phyloP scores from a whole-genome alignment of 1,140 invertebrate species.

The Cherax destructor region DNA sequence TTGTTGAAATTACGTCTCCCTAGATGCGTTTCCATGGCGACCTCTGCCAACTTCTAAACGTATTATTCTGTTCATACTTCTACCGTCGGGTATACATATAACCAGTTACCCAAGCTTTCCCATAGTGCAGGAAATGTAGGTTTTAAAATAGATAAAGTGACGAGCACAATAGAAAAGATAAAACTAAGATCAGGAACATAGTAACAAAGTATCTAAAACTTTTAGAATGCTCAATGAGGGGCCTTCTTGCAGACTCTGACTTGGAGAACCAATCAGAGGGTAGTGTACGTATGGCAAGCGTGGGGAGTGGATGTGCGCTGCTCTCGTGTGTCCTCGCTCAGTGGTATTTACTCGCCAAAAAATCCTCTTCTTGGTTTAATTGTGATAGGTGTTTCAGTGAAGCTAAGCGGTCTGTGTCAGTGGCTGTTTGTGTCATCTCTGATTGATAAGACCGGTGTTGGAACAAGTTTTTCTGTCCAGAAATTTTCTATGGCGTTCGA shows the following conservation, averaged over 20 bases:
- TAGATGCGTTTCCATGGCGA: background rate
- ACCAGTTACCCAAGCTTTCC: no score
- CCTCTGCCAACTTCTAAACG: background rate
- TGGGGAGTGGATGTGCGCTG: constrained; percentile 33
- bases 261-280: constrained; percentile 30
- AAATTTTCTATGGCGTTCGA: background rate
- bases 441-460: constrained; percentile 11
- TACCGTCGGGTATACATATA: background rate
- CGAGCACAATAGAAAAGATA: background rate
- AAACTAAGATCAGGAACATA: background rate
- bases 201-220: constrained; percentile 11
- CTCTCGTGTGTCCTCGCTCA: constrained; percentile 11
- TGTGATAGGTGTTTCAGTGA: background rate
- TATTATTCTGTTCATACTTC: background rate
- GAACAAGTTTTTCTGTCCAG: constrained; percentile 1
- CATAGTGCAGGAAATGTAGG: no score
- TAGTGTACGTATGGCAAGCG: constrained; percentile 51
- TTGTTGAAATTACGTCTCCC: background rate
- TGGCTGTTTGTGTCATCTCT: background rate
- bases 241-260: constrained; percentile 14
- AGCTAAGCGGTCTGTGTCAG: background rate
- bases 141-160: background rate
- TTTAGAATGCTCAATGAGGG: constrained; percentile 43
- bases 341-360: constrained; percentile 5
- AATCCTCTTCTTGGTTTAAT: background rate